A percentile compares a stretch with the other conserved stretches of the same genome.
Conservation (phyloP, 2,113 vertebrate genomes). For the Ursus arctos region DNA sequence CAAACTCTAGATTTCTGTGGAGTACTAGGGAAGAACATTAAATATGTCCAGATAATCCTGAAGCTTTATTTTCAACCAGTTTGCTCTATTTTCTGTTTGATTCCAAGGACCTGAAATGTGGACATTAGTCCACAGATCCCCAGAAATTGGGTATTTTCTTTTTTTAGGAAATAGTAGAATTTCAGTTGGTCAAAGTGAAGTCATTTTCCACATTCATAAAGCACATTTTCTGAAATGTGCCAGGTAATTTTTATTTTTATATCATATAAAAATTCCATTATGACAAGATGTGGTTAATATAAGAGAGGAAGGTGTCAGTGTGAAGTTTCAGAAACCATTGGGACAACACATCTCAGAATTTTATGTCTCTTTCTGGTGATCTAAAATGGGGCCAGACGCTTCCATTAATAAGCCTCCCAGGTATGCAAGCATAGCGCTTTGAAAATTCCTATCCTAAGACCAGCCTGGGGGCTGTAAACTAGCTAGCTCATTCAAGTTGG, state of each 20-base stretch:
- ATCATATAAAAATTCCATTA: background rate
- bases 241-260: slow-evolving; percentile 13
- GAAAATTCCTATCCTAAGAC: background rate
- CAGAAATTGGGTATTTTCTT: background rate
- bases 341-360: background rate
- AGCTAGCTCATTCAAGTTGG: background rate
- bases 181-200: background rate
- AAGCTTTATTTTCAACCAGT: background rate
- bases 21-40: background rate
- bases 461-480: background rate
- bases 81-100: background rate
- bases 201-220: background rate
- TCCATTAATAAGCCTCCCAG: background rate
- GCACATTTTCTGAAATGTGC: background rate
- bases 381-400: background rate
- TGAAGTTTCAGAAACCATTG: background rate
- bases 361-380: background rate
- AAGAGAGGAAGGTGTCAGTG: background rate
- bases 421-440: background rate
- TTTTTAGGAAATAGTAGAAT: background rate
- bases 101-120: background rate
- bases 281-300: background rate
- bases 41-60: background rate
- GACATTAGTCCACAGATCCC: background rate
- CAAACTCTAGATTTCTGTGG: background rate